phyloP scores from a whole-genome alignment of 2,888 invertebrate species.

The Cabera pusaria region DNA sequence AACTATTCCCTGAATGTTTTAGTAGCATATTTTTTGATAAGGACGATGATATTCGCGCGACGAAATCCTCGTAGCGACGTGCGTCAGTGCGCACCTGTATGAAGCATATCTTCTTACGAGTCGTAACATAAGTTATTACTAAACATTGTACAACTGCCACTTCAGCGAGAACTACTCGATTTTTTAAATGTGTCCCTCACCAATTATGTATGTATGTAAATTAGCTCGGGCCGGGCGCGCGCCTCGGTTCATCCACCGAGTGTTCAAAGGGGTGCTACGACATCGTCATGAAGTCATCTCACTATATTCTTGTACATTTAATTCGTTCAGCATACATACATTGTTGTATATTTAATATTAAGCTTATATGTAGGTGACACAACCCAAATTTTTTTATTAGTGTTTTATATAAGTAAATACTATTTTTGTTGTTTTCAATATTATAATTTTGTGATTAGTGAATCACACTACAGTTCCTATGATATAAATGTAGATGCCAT shows the following conservation, averaged over 20 bases:
- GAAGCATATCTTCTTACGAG: no score
- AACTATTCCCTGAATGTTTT: no score
- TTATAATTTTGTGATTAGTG: slow-evolving; percentile 55
- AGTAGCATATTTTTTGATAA: no score
- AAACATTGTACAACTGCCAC: slow-evolving; percentile 11
- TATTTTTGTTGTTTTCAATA: slow-evolving; percentile 14
- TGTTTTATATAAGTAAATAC: slow-evolving; percentile 29
- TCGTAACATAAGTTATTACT: slow-evolving; percentile 9
- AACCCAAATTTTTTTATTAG: slow-evolving; percentile 16
- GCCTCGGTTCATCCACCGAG: slow-evolving; percentile 10
- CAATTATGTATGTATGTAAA: not conserved
- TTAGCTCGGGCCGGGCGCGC: not conserved
- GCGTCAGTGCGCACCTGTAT: no score
- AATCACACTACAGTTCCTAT: slow-evolving; percentile 74
- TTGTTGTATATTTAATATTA: slow-evolving; percentile 7
- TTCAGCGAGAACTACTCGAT: not conserved
- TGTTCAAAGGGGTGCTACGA: slow-evolving; percentile 35
- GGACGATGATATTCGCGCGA: no score
- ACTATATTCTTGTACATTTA: no score
- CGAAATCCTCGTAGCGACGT: no score
- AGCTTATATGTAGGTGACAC: slow-evolving; percentile 15
- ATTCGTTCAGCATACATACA: slow-evolving; percentile 2
- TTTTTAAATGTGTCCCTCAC: slow-evolving; percentile 5
- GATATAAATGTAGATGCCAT: slow-evolving; percentile 71
- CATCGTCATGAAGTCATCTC: no score